Evolutionary conservation across 2,797 vertebrate species (phyloP).

Genomic region (Tolypeutes matacus): DNA sequence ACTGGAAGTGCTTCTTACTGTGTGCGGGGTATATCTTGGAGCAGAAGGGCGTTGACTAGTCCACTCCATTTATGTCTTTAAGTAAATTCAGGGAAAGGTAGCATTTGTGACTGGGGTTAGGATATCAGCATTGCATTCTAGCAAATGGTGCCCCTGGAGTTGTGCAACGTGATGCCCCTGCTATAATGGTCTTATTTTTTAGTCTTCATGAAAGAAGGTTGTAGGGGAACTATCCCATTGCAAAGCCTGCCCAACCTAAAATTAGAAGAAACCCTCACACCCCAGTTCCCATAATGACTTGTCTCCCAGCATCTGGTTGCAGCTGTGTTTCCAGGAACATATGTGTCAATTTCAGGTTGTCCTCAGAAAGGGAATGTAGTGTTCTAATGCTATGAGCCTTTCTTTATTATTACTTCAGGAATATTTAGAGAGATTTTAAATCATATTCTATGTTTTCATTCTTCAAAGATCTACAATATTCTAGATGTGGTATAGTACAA

Average conservation of each 20-base stretch:
- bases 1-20: neutral
- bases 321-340: neutral
- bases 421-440: neutral
- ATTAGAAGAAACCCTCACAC: neutral
- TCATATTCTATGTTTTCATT: neutral
- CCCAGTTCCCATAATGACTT: neutral
- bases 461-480: neutral
- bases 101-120: neutral
- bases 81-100: neutral
- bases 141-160: neutral
- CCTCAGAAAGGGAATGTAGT: neutral
- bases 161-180: neutral
- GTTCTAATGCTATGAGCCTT: neutral
- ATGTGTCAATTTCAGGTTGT: neutral
- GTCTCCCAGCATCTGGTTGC: neutral
- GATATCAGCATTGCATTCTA: neutral
- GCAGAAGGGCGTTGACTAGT: neutral
- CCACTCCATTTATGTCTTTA: neutral
- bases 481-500: neutral
- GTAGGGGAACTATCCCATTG: neutral
- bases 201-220: constrained; percentile 22
- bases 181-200: neutral
- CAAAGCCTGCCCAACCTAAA: neutral
- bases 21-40: neutral
- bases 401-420: neutral